Base-by-base conservation (phyloP, 1,140 invertebrate genomes). In the Temnothorax longispinosus region DNA sequence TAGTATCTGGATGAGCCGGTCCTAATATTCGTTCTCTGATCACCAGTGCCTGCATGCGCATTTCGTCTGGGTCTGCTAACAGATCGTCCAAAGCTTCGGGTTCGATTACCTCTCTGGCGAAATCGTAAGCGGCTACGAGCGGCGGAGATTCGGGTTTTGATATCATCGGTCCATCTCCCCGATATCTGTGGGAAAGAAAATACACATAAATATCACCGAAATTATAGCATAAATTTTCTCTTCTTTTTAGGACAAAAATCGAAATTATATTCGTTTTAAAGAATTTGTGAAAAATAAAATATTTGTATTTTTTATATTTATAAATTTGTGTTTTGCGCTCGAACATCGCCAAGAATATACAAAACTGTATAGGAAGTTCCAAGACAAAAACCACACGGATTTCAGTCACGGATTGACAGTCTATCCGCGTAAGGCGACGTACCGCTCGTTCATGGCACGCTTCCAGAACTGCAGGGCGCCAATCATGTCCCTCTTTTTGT, bases 11-110 rank as follows among this genome's bases (percentile, higher is more conserved):
- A 97, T 99, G 99, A 11, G 98, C 98, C 0, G 98, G 98, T 27
- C 96, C 97, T 64, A 99, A 95, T 90, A 99, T 99, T 91, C 99
- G 96, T 95, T 99, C 99, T 86, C 99, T 96, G 60, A 99, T 98
- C 65, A 99, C 96, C 47, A 99, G 95, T 4, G 98, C 98, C 94
- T 99, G 99, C 98, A 99, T 99, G 92, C 98, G 96, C 98, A 99
- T 99, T 89, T 98, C 98, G 93, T 99, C 99, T 0, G 98, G 98
- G 95, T 99, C 98, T 0, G 97, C 97, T 18, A 98, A 97, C 60
- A 99, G 94, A 85, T 99, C 98, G 87, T 99, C 97, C 15, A 99
- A 94, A 85, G 97, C 97, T 77, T 98, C 97, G 13, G 97, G 95
- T 80, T 97, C 97, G 71, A 96, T 96, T 1, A 98, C 97, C 96